These are phyloP conservation scores for Xiphophorus maculatus DNA, from an alignment of 2,113 vertebrate species.

Conservation along the genomic window DNA sequence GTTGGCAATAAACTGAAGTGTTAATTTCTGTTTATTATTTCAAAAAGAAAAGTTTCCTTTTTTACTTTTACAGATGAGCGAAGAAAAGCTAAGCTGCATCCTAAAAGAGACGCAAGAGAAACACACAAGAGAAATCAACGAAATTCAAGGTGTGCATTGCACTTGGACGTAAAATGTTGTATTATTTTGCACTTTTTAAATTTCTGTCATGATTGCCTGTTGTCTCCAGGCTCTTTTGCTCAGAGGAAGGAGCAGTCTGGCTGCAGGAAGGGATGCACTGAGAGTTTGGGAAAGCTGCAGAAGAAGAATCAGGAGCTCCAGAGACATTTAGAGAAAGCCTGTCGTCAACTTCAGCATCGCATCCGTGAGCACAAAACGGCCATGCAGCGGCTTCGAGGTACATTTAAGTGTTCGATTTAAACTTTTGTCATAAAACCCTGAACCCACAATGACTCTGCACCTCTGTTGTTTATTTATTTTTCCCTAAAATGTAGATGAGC, in stretches of 20 bases:
- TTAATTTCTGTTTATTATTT: neutral
- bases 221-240: conserved; percentile 48
- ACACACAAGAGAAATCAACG: conserved; percentile 65
- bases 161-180: neutral
- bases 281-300: conserved; percentile 80
- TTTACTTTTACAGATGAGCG: conserved; percentile 62
- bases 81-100: conserved; percentile 63
- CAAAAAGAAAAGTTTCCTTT: neutral
- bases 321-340: conserved; percentile 84
- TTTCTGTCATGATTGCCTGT: neutral
- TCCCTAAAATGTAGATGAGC: conserved; percentile 67
- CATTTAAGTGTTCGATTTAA: neutral
- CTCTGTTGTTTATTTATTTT: neutral
- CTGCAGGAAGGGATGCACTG: conserved; percentile 75
- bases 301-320: conserved; percentile 84
- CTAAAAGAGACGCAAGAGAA: conserved; percentile 72
- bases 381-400: conserved; percentile 82
- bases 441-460: neutral
- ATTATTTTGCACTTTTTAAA: neutral
- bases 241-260: conserved; percentile 64
- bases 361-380: conserved; percentile 80
- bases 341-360: conserved; percentile 83
- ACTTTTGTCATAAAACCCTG: neutral
- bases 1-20: no score
- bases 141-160: conserved; percentile 59